Percentiles rank a stretch among this genome's conserved stretches.
Conservation (phyloP, 1,140 invertebrate genomes). For the Oreohelix idahoensis region DNA sequence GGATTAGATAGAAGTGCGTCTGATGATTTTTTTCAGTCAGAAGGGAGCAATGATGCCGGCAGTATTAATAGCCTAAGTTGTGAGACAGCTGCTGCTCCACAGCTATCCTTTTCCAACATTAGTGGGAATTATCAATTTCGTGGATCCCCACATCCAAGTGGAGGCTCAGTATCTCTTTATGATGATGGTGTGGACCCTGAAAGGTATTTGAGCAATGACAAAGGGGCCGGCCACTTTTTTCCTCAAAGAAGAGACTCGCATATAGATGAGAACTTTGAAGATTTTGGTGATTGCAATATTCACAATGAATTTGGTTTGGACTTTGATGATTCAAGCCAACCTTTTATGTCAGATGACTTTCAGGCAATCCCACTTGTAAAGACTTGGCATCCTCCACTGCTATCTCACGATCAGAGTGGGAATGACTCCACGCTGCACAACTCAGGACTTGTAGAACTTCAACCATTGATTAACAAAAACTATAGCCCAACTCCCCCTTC, state of each 20-base stretch:
- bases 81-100: slow-evolving; percentile 24
- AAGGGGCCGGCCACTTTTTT: neutral
- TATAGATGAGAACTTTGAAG: slow-evolving; percentile 42
- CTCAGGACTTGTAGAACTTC: slow-evolving; percentile 33
- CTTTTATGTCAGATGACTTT: slow-evolving; percentile 25
- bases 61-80: slow-evolving; percentile 30
- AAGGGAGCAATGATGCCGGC: slow-evolving; percentile 36
- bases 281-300: slow-evolving; percentile 20
- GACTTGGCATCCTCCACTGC: slow-evolving; percentile 1
- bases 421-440: slow-evolving; percentile 2
- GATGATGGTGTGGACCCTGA: slow-evolving; percentile 12
- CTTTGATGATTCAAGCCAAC: slow-evolving; percentile 47
- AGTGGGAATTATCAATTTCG: neutral
- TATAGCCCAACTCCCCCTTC: neutral
- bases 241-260: slow-evolving; percentile 5
- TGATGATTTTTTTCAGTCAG: slow-evolving; percentile 14
- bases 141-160: slow-evolving; percentile 4
- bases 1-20: neutral
- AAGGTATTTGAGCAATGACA: neutral
- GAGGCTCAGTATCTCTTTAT: slow-evolving; percentile 12
- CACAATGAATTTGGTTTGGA: slow-evolving; percentile 48
- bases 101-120: neutral
- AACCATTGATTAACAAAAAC: slow-evolving; percentile 23
- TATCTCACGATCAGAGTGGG: slow-evolving; percentile 8
- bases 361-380: slow-evolving; percentile 14